Evolutionary conservation across 2,113 vertebrate species (phyloP).

Genomic region (Morone saxatilis): DNA sequence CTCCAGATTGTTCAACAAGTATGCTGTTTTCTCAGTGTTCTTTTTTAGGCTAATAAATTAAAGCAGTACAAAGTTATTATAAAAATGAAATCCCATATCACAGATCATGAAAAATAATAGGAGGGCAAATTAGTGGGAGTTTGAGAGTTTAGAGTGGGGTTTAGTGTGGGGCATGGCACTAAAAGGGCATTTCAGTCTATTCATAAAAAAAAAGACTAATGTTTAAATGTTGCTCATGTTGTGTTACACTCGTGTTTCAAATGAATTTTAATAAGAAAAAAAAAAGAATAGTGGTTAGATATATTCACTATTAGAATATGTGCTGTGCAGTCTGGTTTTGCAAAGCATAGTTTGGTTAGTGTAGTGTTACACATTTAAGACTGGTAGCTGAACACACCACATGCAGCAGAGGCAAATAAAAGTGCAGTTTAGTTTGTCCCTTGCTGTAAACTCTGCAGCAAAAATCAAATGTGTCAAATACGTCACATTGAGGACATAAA

Average conservation of each 20-base stretch:
- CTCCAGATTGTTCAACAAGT: constrained; percentile 60
- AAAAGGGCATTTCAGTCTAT: constrained; percentile 68
- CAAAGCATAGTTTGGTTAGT: constrained; percentile 88
- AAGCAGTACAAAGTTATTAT: constrained; percentile 19
- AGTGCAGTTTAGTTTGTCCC: constrained; percentile 50
- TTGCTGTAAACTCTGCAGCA: constrained; percentile 55
- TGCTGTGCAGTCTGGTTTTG: constrained; percentile 90
- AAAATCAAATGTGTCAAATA: constrained; percentile 53
- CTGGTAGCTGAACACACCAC: constrained; percentile 66
- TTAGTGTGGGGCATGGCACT: constrained; percentile 69
- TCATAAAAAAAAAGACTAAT: constrained; percentile 52
- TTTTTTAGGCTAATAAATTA: constrained; percentile 30
- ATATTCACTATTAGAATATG: constrained; percentile 86
- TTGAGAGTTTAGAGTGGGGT: constrained; percentile 48
- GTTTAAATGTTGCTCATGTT: constrained; percentile 84
- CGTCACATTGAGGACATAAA: constrained; percentile 57
- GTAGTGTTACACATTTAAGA: constrained; percentile 78
- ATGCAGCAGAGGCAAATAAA: constrained; percentile 50
- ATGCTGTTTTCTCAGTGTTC: constrained; percentile 48
- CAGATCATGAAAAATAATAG: constrained; percentile 46
- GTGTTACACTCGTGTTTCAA: constrained; percentile 85
- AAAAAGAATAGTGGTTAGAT: constrained; percentile 83
- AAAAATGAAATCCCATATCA: constrained; percentile 47
- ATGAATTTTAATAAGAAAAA: constrained; percentile 74
- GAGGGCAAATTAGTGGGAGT: constrained; percentile 38